These are phyloP conservation scores for Aphelocoma californica DNA, from an alignment of 2,797 vertebrate genomes.

Conservation along the genomic window DNA sequence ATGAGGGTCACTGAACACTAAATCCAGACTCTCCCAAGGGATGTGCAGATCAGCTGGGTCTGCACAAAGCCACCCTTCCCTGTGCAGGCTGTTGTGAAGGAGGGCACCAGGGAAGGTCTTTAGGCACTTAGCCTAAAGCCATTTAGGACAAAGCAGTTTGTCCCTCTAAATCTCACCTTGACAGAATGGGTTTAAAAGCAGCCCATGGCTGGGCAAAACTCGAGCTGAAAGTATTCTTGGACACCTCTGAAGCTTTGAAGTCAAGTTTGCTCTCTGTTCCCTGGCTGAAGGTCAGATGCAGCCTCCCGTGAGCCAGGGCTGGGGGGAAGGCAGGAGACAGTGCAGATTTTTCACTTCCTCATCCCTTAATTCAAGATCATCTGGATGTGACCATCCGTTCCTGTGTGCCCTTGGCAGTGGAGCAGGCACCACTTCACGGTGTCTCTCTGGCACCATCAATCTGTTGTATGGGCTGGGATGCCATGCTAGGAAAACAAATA, in stretches of 20 bases:
- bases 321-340: neutral
- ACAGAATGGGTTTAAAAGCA: neutral
- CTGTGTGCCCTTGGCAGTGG: conserved; percentile 11
- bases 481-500: conserved; percentile 24
- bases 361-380: neutral
- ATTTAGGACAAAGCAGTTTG: neutral
- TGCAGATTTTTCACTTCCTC: neutral
- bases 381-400: neutral
- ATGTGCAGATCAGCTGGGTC: neutral
- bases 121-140: neutral
- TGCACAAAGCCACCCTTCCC: neutral
- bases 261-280: neutral
- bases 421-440: neutral
- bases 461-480: neutral
- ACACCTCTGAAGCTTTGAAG: neutral
- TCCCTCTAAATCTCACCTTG: neutral
- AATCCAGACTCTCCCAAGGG: neutral
- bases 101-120: neutral
- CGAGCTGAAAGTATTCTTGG: accelerated
- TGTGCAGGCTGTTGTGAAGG: neutral
- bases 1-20: neutral
- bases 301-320: neutral
- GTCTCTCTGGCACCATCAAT: conserved; percentile 27
- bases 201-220: neutral
- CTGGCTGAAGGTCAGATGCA: neutral